Evolutionary conservation across 2,888 invertebrate species (phyloP).

Genomic region (Erannis defoliaria): DNA sequence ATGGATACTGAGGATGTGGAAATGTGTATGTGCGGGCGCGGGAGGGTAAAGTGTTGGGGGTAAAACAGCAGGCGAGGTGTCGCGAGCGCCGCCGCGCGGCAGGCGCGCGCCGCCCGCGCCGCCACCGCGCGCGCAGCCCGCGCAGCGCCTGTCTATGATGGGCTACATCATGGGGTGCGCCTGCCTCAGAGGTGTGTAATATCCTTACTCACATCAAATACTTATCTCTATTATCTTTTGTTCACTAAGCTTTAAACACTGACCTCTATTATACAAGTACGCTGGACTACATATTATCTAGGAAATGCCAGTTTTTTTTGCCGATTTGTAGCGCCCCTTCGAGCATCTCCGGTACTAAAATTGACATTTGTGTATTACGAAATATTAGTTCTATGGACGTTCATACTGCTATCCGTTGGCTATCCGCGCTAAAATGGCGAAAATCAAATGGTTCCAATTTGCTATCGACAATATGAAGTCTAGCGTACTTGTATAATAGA

Average conservation of each 20-base stretch:
- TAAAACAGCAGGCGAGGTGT: slow-evolving; percentile 71
- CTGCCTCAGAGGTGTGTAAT: slow-evolving; percentile 92
- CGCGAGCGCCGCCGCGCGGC: slow-evolving; percentile 73
- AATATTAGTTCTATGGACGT: no score
- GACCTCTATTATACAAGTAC: no score
- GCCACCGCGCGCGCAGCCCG: slow-evolving; percentile 66
- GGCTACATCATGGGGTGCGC: slow-evolving; percentile 98
- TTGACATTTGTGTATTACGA: no score
- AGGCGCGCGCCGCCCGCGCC: slow-evolving; percentile 81
- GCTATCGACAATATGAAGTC: no score
- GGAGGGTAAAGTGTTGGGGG: slow-evolving; percentile 68
- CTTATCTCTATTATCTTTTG: neutral
- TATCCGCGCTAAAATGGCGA: no score
- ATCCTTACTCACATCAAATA: neutral
- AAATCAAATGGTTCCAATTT: no score
- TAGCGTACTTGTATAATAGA: no score
- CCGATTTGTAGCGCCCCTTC: no score
- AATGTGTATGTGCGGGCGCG: slow-evolving; percentile 57
- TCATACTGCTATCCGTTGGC: no score
- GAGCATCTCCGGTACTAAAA: no score
- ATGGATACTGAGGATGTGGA: slow-evolving; percentile 13
- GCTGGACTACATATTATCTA: no score
- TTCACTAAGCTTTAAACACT: neutral
- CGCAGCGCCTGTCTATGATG: slow-evolving; percentile 90
- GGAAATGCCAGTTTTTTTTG: no score